These are phyloP conservation scores for Lordiphosa mommai DNA, from an alignment of 1,140 invertebrate genomes.

Conservation along the genomic window DNA sequence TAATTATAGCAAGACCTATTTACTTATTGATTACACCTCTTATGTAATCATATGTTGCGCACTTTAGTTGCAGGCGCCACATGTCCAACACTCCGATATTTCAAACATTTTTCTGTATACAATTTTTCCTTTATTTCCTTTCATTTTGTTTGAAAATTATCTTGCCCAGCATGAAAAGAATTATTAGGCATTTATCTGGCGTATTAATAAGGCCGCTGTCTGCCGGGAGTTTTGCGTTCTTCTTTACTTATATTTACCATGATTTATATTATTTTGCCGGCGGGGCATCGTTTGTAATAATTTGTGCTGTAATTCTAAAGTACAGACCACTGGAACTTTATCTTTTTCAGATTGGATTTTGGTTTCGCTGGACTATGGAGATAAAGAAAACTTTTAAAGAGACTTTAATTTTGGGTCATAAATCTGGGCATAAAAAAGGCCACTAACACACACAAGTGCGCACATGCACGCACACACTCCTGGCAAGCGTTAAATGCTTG, in stretches of 20 bases:
- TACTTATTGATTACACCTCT: no score
- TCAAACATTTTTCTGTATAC: no score
- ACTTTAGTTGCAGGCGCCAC: slow-evolving; percentile 32
- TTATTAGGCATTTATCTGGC: slow-evolving; percentile 62
- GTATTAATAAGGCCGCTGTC: slow-evolving; percentile 48
- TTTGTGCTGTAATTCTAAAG: slow-evolving; percentile 58
- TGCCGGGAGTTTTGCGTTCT: neutral
- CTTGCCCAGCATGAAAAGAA: slow-evolving; percentile 35
- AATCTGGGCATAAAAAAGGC: slow-evolving; percentile 30
- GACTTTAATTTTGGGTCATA: slow-evolving; percentile 33
- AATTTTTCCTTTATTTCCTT: no score
- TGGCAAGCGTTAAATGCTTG: slow-evolving; percentile 39
- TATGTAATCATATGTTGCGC: slow-evolving; percentile 22
- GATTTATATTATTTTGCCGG: slow-evolving; percentile 60
- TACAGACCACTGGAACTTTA: slow-evolving; percentile 37
- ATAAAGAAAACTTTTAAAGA: slow-evolving; percentile 22
- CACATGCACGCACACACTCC: neutral
- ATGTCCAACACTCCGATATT: slow-evolving; percentile 3
- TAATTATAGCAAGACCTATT: no score
- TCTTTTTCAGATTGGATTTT: slow-evolving; percentile 29
- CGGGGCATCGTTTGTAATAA: slow-evolving; percentile 69
- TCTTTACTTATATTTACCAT: slow-evolving; percentile 22
- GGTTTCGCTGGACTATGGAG: slow-evolving; percentile 7
- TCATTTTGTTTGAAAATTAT: slow-evolving; percentile 5
- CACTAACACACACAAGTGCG: slow-evolving; percentile 9